A percentile compares a stretch with the other conserved stretches of the same genome.
These are phyloP conservation scores for Platyura marginata DNA, from an alignment of 1,140 invertebrate genomes.

Conservation along the genomic window DNA sequence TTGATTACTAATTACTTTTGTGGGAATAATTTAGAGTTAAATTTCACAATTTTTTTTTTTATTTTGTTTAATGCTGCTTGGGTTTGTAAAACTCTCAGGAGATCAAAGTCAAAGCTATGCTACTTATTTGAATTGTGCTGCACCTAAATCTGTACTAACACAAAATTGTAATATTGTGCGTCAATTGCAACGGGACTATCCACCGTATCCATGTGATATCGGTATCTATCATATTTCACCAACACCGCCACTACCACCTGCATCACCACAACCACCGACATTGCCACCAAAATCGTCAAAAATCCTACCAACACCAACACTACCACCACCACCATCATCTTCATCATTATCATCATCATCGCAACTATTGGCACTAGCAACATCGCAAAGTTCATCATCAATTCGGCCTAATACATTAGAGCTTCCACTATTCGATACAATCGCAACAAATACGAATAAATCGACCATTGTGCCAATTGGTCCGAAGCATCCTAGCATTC, in stretches of 20 bases:
- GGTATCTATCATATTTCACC: constrained; percentile 15
- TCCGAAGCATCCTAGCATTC: constrained; percentile 31
- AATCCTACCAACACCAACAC: no score
- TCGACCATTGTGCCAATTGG: neutral
- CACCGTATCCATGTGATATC: constrained; percentile 23
- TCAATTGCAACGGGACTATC: constrained; percentile 24
- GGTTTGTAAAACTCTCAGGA: no score
- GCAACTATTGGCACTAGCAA: neutral
- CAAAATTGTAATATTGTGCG: constrained; percentile 24
- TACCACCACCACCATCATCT: constrained; percentile 2
- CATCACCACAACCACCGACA: neutral
- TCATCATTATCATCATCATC: no score
- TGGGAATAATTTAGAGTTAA: no score
- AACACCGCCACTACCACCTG: constrained; percentile 4
- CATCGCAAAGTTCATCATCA: neutral
- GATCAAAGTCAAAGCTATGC: neutral
- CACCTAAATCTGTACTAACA: constrained; percentile 23
- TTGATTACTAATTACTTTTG: no score
- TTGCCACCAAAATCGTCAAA: neutral
- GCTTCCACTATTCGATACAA: neutral
- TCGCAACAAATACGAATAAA: neutral
- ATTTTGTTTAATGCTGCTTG: neutral
- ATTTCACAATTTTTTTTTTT: no score
- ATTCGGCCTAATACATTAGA: neutral
- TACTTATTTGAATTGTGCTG: constrained; percentile 19